These are phyloP conservation scores for Luehdorfia chinensis DNA, from an alignment of 1,140 invertebrate species.

Conservation along the genomic window DNA sequence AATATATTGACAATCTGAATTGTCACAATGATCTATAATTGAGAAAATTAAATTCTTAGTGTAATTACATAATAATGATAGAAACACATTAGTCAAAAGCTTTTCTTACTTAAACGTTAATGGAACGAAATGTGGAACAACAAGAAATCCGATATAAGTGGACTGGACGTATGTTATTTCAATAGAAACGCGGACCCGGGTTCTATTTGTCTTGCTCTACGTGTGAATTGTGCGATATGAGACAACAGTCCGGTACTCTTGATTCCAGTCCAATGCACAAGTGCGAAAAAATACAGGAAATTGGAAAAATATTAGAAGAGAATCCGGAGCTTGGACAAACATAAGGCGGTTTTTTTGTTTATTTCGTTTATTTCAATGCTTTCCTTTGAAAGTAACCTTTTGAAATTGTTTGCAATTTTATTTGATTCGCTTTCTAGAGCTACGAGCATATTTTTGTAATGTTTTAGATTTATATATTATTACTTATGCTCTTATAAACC, in stretches of 20 bases:
- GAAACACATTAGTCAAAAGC: conserved; percentile 30
- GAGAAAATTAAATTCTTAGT: no score
- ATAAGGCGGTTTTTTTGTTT: conserved; percentile 8
- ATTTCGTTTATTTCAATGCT: background rate
- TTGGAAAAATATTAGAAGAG: conserved; percentile 23
- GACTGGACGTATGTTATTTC: conserved; percentile 52
- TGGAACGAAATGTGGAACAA: conserved; percentile 62
- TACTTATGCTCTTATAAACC: no score
- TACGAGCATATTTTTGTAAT: no score
- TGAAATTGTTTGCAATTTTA: no score
- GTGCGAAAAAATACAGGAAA: conserved; percentile 37
- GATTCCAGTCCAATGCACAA: conserved; percentile 30
- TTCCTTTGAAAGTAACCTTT: conserved; percentile 2
- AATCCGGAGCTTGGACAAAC: conserved; percentile 1
- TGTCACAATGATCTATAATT: no score
- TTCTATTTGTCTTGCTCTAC: conserved; percentile 47
- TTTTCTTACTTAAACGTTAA: conserved; percentile 44
- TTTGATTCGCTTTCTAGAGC: no score
- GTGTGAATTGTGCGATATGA: conserved; percentile 50
- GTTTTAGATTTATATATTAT: no score
- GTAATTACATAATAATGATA: conserved; percentile 18
- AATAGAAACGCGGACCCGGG: conserved; percentile 25
- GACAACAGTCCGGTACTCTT: conserved; percentile 22
- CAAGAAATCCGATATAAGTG: conserved; percentile 66
- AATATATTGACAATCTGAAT: no score